Evolutionary conservation across 2,888 invertebrate species (phyloP).

Genomic region (Myathropa florea): DNA sequence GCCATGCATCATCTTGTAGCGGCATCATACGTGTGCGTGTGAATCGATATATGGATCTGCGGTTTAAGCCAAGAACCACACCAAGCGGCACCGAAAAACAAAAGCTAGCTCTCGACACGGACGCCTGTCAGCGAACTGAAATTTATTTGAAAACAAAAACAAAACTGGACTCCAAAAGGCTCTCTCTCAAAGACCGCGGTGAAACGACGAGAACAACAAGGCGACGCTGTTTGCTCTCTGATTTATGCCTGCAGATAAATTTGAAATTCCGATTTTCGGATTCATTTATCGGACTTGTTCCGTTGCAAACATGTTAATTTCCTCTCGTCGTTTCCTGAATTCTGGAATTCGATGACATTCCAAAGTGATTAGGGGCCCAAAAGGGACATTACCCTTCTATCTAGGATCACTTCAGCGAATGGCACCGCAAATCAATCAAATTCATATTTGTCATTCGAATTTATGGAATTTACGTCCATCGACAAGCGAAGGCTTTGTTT

Average conservation of each 20-base stretch:
- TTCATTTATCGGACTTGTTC: slow-evolving; percentile 57
- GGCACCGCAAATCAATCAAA: slow-evolving; percentile 42
- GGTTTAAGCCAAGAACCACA: slow-evolving; percentile 52
- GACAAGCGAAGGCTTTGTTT: background rate
- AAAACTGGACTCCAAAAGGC: slow-evolving; percentile 18
- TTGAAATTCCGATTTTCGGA: slow-evolving; percentile 68
- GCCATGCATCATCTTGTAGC: slow-evolving; percentile 59
- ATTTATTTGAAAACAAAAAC: slow-evolving; percentile 63
- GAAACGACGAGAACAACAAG: slow-evolving; percentile 3
- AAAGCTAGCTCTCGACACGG: slow-evolving; percentile 65
- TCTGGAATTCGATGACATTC: background rate
- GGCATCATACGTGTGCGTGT: background rate
- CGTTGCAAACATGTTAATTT: slow-evolving; percentile 64
- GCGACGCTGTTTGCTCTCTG: slow-evolving; percentile 42
- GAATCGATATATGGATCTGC: slow-evolving; percentile 19
- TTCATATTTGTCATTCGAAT: slow-evolving; percentile 28
- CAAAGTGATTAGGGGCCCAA: slow-evolving; percentile 9
- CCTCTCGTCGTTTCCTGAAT: slow-evolving; percentile 44
- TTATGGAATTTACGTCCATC: background rate
- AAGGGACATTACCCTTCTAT: background rate
- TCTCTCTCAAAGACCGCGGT: slow-evolving; percentile 4
- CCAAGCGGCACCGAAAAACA: slow-evolving; percentile 53
- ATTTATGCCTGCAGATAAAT: slow-evolving; percentile 68
- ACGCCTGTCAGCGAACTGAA: slow-evolving; percentile 66
- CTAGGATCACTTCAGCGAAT: slow-evolving; percentile 10